phyloP scores from a whole-genome alignment of 2,888 invertebrate species.

The Allygus modestus region DNA sequence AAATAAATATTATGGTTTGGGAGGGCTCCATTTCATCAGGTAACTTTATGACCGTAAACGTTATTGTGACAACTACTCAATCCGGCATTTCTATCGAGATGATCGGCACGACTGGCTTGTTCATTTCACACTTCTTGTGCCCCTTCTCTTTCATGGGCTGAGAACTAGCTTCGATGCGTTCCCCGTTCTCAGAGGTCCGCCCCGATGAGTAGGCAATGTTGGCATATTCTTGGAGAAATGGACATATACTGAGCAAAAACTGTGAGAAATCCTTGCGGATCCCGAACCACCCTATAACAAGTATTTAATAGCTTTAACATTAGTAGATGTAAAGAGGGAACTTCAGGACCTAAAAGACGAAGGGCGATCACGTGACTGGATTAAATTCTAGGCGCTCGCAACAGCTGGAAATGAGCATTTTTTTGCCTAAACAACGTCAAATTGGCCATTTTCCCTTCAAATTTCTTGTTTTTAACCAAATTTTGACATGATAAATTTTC shows the following conservation, averaged over 20 bases:
- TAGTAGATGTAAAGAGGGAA: too few relatives aligned
- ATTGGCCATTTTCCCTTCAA: too few relatives aligned
- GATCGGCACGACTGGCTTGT: constrained; percentile 93
- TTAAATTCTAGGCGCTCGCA: too few relatives aligned
- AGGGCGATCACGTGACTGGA: too few relatives aligned
- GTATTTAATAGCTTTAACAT: constrained; percentile 64
- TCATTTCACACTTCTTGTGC: constrained; percentile 84
- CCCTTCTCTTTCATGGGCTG: constrained; percentile 74
- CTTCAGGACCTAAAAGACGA: constrained; percentile 2
- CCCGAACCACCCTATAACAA: constrained; percentile 97
- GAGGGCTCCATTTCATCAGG: constrained; percentile 22
- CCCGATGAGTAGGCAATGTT: constrained; percentile 94
- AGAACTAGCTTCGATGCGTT: constrained; percentile 70
- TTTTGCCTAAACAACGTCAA: too few relatives aligned
- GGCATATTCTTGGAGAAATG: constrained; percentile 97
- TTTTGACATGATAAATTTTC: too few relatives aligned
- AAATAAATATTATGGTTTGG: not conserved
- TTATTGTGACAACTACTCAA: constrained; percentile 74
- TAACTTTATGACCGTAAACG: constrained; percentile 19
- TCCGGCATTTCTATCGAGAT: constrained; percentile 95
- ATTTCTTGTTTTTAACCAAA: too few relatives aligned
- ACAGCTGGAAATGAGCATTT: too few relatives aligned
- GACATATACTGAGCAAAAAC: constrained; percentile 96
- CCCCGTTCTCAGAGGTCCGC: constrained; percentile 74
- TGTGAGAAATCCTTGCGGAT: constrained; percentile 98